Percentiles rank a stretch among this genome's conserved stretches.
Conservation (phyloP, 2,113 vertebrate species). For the Gasterosteus nipponicus region DNA sequence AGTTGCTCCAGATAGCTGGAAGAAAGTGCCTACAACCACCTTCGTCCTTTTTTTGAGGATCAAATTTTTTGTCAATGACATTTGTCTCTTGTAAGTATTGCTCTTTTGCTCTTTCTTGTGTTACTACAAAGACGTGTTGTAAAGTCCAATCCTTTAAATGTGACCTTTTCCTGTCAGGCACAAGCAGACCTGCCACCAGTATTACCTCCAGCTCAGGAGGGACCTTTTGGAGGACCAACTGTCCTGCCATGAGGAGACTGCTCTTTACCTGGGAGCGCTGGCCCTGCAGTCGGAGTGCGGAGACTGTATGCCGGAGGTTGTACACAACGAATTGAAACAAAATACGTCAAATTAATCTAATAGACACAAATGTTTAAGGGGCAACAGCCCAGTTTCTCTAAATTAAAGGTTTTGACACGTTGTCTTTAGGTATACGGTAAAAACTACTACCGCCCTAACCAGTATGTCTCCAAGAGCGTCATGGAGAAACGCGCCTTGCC, state of each 20-base stretch:
- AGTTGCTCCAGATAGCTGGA: constrained; percentile 89
- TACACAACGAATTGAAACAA: constrained; percentile 31
- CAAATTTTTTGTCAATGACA: constrained; percentile 88
- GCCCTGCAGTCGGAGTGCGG: constrained; percentile 89
- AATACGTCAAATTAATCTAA: neutral
- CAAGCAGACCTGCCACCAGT: constrained; percentile 86
- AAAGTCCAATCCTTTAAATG: neutral
- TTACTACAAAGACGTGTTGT: neutral
- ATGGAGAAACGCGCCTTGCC: constrained; percentile 86
- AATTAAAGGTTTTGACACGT: neutral
- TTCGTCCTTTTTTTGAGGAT: constrained; percentile 89
- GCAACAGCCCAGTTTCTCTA: too few species aligned
- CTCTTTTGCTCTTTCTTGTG: neutral
- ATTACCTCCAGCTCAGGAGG: constrained; percentile 91
- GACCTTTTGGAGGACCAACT: constrained; percentile 89
- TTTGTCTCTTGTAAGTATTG: constrained; percentile 85
- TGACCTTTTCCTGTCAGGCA: constrained; percentile 76
- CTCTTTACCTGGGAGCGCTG: constrained; percentile 85
- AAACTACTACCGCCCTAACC: constrained; percentile 86
- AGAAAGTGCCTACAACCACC: constrained; percentile 83
- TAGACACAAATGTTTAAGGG: neutral
- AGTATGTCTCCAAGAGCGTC: constrained; percentile 86
- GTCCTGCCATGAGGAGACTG: constrained; percentile 84
- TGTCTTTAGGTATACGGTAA: constrained; percentile 80
- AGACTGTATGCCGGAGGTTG: constrained; percentile 85